phyloP scores from a whole-genome alignment of 2,797 vertebrate genomes.

The Epinephelus awoara region DNA sequence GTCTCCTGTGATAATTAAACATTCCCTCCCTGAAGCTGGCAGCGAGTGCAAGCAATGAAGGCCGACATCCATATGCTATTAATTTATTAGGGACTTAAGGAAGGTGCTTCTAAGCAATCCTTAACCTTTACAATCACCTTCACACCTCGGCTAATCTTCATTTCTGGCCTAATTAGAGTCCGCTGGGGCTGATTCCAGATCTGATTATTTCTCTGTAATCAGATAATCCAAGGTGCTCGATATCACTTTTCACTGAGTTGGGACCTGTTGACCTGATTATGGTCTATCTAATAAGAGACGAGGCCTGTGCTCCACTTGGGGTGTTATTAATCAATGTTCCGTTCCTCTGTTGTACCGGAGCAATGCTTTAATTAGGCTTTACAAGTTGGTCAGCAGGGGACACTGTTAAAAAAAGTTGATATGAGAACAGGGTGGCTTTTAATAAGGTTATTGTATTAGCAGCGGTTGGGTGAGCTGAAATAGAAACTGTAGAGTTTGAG shows the following conservation, averaged over 20 bases:
- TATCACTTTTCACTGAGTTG: slow-evolving; percentile 54
- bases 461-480: slow-evolving; percentile 20
- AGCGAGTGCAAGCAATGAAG: slow-evolving; percentile 23
- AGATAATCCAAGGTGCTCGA: slow-evolving; percentile 67
- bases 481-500: slow-evolving; percentile 15
- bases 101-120: slow-evolving; percentile 58
- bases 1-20: slow-evolving; percentile 59
- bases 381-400: slow-evolving; percentile 38
- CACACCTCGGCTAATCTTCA: slow-evolving; percentile 61
- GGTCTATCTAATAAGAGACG: slow-evolving; percentile 60
- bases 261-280: slow-evolving; percentile 68
- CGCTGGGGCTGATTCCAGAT: slow-evolving; percentile 48
- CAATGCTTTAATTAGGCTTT: slow-evolving; percentile 57
- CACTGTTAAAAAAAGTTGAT: slow-evolving; percentile 23
- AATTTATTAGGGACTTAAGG: slow-evolving; percentile 50
- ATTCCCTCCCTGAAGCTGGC: slow-evolving; percentile 16
- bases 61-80: slow-evolving; percentile 43
- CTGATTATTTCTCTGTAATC: slow-evolving; percentile 72
- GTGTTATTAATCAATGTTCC: slow-evolving; percentile 67
- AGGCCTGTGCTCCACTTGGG: slow-evolving; percentile 38
- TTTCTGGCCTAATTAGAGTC: slow-evolving; percentile 63
- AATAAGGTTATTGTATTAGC: slow-evolving; percentile 24
- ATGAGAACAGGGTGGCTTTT: slow-evolving; percentile 31
- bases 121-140: slow-evolving; percentile 75
- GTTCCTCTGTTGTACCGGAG: slow-evolving; percentile 30